Conservation (phyloP, 2,797 vertebrate species). For the Brotula barbata region DNA sequence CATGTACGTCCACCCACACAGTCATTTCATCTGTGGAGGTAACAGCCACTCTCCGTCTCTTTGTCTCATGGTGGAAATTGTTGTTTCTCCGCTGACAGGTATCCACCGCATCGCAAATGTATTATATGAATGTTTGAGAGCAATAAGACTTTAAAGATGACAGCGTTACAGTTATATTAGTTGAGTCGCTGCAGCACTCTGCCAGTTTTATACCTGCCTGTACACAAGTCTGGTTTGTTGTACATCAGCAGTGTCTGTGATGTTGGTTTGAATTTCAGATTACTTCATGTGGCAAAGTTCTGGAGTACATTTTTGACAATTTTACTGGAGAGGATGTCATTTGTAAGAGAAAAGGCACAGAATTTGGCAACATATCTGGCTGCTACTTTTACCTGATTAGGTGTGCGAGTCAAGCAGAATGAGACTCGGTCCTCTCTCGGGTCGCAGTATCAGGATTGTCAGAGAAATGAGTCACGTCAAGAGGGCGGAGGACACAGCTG, state of each 20-base stretch:
- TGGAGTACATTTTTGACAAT: too few species aligned
- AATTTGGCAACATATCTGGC: not conserved
- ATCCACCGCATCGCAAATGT: constrained; percentile 35
- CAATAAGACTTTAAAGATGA: too few species aligned
- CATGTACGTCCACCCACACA: constrained; percentile 75
- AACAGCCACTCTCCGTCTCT: constrained; percentile 56
- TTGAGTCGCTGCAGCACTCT: too few species aligned
- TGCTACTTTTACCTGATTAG: constrained; percentile 56
- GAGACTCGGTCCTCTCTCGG: constrained; percentile 31
- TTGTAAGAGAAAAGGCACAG: not conserved
- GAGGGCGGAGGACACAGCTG: constrained; percentile 51
- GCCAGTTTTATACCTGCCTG: too few species aligned
- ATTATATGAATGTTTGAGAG: constrained; percentile 20
- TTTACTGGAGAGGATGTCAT: not conserved
- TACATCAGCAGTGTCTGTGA: too few species aligned
- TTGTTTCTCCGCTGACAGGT: constrained; percentile 54
- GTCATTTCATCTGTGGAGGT: constrained; percentile 67
- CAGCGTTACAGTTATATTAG: constrained; percentile 19
- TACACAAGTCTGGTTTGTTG: too few species aligned
- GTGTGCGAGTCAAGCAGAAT: constrained; percentile 38
- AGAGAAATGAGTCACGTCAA: constrained; percentile 26
- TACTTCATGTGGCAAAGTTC: too few species aligned
- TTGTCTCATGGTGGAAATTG: constrained; percentile 39
- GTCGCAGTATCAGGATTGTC: constrained; percentile 19
- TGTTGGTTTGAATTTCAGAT: too few species aligned